phyloP scores from a whole-genome alignment of 2,797 vertebrate species.

The Nannoperca australis region DNA sequence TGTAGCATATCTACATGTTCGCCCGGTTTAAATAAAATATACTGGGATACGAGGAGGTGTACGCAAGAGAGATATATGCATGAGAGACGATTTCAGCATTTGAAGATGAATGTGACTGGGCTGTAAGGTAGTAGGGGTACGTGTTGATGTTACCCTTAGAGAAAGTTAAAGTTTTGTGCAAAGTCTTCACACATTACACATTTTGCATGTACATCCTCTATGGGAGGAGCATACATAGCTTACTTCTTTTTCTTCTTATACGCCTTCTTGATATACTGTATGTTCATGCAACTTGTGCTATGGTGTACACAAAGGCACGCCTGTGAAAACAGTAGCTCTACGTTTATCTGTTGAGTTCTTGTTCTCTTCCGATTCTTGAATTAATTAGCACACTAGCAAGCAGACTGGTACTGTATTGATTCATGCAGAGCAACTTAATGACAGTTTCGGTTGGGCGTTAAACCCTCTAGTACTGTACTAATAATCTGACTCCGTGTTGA shows the following conservation, averaged over 20 bases:
- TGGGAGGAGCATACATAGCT: neutral
- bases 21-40: conserved; percentile 3
- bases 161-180: conserved; percentile 13
- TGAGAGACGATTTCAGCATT: conserved; percentile 8
- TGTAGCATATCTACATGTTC: conserved; percentile 22
- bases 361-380: neutral
- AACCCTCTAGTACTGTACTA: conserved; percentile 53
- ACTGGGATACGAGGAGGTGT: conserved; percentile 11
- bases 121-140: neutral
- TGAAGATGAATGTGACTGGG: conserved; percentile 17
- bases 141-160: conserved; percentile 11
- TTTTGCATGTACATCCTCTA: conserved; percentile 14
- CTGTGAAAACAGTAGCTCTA: neutral
- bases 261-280: neutral
- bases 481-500: conserved; percentile 45
- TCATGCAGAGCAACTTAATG: conserved; percentile 39
- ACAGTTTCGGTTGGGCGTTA: conserved; percentile 29
- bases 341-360: neutral
- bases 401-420: conserved; percentile 37
- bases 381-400: conserved; percentile 33
- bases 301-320: neutral
- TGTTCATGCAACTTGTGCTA: neutral
- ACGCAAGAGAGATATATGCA: conserved; percentile 5
- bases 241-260: conserved; percentile 3
- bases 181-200: conserved; percentile 9